A percentile compares a stretch with the other conserved stretches of the same genome.
Conservation (phyloP, 2,797 vertebrate genomes). For the Microctenopoma steveboyesi region DNA sequence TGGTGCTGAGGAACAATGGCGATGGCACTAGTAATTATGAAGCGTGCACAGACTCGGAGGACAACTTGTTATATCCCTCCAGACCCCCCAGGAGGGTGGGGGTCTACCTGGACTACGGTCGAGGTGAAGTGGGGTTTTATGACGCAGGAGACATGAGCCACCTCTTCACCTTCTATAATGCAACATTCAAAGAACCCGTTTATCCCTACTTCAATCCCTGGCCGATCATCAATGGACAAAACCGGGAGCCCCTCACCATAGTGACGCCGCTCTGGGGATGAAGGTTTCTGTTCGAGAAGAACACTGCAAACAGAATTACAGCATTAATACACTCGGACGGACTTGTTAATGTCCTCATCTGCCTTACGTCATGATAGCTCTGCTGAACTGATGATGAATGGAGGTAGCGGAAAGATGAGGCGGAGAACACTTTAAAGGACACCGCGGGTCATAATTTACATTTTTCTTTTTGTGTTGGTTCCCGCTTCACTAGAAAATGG, state of each 20-base stretch:
- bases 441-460: not conserved
- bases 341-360: slow-evolving; percentile 16
- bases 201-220: slow-evolving; percentile 84
- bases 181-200: slow-evolving; percentile 76
- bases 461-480: slow-evolving; percentile 10
- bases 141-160: slow-evolving; percentile 79
- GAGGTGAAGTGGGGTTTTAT: slow-evolving; percentile 78
- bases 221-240: slow-evolving; percentile 82
- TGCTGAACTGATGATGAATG: not conserved
- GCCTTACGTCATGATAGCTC: slow-evolving; percentile 10
- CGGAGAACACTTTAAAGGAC: slow-evolving; percentile 8
- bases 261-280: slow-evolving; percentile 65
- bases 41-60: slow-evolving; percentile 81
- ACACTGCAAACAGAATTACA: slow-evolving; percentile 5
- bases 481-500: not conserved
- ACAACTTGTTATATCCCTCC: slow-evolving; percentile 70
- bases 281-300: not conserved
- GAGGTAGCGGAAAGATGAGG: not conserved
- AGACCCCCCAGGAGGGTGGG: slow-evolving; percentile 73
- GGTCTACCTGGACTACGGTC: slow-evolving; percentile 80
- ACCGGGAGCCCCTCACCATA: slow-evolving; percentile 79
- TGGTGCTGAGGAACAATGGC: slow-evolving; percentile 74
- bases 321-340: not conserved
- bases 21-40: slow-evolving; percentile 78
- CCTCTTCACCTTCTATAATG: slow-evolving; percentile 80